phyloP scores from a whole-genome alignment of 2,113 vertebrate species.

The Fregetta grallaria region DNA sequence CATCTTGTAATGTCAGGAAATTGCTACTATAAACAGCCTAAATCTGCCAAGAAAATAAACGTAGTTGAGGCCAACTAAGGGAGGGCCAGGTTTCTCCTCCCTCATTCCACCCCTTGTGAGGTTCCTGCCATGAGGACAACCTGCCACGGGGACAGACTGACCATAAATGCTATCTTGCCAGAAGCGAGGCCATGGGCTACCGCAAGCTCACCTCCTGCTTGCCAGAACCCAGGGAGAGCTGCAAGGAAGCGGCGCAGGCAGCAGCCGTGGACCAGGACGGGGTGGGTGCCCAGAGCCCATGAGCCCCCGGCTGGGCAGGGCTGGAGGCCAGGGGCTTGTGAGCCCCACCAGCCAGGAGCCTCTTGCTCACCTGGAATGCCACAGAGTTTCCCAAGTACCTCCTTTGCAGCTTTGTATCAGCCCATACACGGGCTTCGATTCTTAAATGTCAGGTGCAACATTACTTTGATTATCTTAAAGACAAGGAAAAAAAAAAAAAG shows the following conservation, averaged over 20 bases:
- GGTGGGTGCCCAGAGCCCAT: neutral
- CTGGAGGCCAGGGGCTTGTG: neutral
- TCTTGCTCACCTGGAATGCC: neutral
- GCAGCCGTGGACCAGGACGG: neutral
- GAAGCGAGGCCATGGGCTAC: fast-evolving
- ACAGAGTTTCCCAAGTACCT: neutral
- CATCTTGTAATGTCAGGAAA: constrained; percentile 10
- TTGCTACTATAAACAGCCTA: neutral
- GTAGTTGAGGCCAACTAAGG: neutral
- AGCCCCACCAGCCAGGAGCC: neutral
- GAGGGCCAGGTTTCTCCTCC: neutral
- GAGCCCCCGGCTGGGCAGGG: fast-evolving
- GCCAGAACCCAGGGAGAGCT: neutral
- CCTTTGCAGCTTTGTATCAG: neutral
- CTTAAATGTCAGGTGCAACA: neutral
- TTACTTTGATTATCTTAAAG: neutral
- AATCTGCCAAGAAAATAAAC: neutral
- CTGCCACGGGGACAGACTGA: neutral
- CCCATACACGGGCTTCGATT: neutral
- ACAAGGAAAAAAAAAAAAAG: neutral
- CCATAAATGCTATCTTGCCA: neutral
- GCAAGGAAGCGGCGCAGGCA: fast-evolving
- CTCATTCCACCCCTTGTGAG: neutral
- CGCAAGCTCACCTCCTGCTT: neutral
- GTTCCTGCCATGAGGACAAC: neutral